Conservation (phyloP, 2,113 vertebrate genomes). For the Ceyx cyanopectus region DNA sequence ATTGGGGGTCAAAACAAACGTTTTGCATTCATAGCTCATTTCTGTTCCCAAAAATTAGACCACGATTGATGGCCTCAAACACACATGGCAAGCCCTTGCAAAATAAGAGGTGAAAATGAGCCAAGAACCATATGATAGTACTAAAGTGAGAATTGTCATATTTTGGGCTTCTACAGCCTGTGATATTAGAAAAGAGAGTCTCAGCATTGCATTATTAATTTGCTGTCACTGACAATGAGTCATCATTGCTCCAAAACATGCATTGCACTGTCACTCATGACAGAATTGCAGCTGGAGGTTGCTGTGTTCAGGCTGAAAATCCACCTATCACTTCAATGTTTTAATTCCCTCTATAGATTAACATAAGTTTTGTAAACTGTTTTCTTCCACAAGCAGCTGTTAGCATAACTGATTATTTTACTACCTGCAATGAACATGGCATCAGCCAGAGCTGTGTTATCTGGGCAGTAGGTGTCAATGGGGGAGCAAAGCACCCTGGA, state of each 20-base stretch:
- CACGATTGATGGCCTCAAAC: neutral
- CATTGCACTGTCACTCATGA: neutral
- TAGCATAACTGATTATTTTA: neutral
- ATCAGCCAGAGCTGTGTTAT: neutral
- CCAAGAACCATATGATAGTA: conserved; percentile 21
- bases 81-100: neutral
- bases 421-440: neutral
- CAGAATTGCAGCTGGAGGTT: neutral
- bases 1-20: neutral
- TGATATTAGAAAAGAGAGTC: neutral
- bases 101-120: conserved; percentile 24
- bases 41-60: conserved; percentile 5
- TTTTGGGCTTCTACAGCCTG: neutral
- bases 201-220: neutral
- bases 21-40: neutral
- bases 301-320: neutral
- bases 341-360: neutral
- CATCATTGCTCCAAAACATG: neutral
- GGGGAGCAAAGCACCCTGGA: neutral
- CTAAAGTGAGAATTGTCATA: conserved; percentile 12
- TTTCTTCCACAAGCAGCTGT: neutral
- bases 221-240: neutral
- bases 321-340: neutral
- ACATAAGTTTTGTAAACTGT: neutral
- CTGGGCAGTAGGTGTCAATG: neutral